A percentile compares a stretch with the other conserved stretches of the same genome.
These are phyloP conservation scores for Hypomecis punctinalis DNA, from an alignment of 2,888 invertebrate genomes.

Conservation along the genomic window DNA sequence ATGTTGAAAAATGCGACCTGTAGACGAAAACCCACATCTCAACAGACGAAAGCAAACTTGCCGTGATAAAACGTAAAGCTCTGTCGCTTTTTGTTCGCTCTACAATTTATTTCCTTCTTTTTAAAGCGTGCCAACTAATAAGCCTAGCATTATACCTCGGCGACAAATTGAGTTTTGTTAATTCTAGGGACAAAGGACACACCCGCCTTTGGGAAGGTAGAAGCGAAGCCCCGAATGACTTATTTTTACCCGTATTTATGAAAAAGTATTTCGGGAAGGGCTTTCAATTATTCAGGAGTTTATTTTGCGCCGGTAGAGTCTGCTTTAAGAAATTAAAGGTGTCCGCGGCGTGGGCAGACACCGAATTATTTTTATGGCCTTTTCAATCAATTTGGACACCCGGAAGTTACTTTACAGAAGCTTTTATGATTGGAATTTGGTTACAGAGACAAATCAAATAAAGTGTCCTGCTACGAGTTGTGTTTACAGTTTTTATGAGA, in stretches of 20 bases:
- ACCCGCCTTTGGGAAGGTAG: constrained; percentile 4
- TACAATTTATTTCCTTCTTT: too few relatives aligned
- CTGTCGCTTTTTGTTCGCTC: too few relatives aligned
- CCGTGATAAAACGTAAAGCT: too few relatives aligned
- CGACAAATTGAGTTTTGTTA: constrained; percentile 36
- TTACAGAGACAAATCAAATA: neutral
- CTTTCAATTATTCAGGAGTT: constrained; percentile 7
- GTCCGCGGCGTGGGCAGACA: neutral
- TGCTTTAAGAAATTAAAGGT: constrained; percentile 13
- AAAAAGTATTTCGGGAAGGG: constrained; percentile 17
- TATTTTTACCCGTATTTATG: constrained; percentile 14
- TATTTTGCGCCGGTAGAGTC: constrained; percentile 2
- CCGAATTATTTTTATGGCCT: constrained; percentile 13
- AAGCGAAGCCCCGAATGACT: constrained; percentile 5
- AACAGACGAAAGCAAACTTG: too few relatives aligned
- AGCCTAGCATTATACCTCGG: neutral
- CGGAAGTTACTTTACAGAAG: neutral
- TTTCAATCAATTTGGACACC: constrained; percentile 6
- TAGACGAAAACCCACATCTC: too few relatives aligned
- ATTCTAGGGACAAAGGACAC: constrained; percentile 26
- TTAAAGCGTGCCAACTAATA: neutral
- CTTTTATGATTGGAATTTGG: neutral
- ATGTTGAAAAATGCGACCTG: too few relatives aligned
- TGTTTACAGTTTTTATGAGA: neutral
- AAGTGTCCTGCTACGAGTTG: neutral